Evolutionary conservation across 1,140 invertebrate species (phyloP).

Genomic region (Drosophila sulfurigaster): DNA sequence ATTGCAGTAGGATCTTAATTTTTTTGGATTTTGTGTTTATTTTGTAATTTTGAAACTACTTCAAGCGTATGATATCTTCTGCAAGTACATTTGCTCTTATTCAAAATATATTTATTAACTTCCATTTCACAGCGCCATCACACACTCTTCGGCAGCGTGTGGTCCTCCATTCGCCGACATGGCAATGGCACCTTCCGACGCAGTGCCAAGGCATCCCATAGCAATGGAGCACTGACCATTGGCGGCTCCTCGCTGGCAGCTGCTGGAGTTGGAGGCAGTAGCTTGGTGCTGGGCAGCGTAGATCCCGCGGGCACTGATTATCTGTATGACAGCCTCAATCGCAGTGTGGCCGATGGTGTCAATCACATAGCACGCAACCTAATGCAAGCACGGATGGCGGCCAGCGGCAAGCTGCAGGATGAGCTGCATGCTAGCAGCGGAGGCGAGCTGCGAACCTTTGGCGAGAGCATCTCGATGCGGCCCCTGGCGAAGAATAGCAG

Average conservation of each 20-base stretch:
- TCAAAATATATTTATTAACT: not conserved
- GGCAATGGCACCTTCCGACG: slow-evolving; percentile 83
- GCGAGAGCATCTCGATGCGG: slow-evolving; percentile 91
- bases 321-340: slow-evolving; percentile 88
- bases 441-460: slow-evolving; percentile 85
- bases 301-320: slow-evolving; percentile 56
- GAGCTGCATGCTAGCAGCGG: slow-evolving; percentile 67
- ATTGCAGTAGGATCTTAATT: too few species aligned
- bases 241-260: slow-evolving; percentile 48
- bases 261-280: slow-evolving; percentile 63
- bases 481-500: slow-evolving; percentile 87
- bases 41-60: too few species aligned
- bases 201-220: slow-evolving; percentile 67
- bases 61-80: too few species aligned
- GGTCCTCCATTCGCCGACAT: slow-evolving; percentile 93
- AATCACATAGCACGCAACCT: slow-evolving; percentile 87
- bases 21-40: too few species aligned
- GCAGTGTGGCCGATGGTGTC: slow-evolving; percentile 87
- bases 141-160: slow-evolving; percentile 97
- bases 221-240: slow-evolving; percentile 68
- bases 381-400: slow-evolving; percentile 84
- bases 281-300: slow-evolving; percentile 56
- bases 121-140: slow-evolving; percentile 93
- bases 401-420: slow-evolving; percentile 66
- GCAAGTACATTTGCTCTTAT: too few species aligned